phyloP scores from a whole-genome alignment of 1,140 invertebrate species.

The Catajapyx aquilonaris region DNA sequence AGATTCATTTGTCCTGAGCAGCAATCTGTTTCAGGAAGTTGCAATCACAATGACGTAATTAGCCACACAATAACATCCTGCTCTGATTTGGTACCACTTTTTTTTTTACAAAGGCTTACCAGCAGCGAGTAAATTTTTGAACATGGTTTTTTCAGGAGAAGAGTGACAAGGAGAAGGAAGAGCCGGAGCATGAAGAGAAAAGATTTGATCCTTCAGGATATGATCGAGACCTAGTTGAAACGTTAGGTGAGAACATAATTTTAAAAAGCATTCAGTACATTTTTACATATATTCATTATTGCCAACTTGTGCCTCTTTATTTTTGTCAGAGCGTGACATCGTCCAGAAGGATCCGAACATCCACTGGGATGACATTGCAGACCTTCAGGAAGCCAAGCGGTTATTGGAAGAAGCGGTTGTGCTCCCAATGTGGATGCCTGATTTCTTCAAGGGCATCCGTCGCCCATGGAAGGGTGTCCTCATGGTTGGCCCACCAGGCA shows the following conservation, averaged over 20 bases:
- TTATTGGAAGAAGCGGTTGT: constrained; percentile 94
- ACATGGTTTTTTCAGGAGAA: constrained; percentile 19
- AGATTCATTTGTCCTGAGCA: too few relatives aligned
- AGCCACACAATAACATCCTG: too few relatives aligned
- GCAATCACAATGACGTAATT: too few relatives aligned
- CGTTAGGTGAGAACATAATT: constrained; percentile 36
- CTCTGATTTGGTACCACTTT: too few relatives aligned
- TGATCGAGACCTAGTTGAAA: constrained; percentile 85
- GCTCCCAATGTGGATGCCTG: constrained; percentile 92
- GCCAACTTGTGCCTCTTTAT: neutral
- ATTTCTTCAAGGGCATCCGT: constrained; percentile 93
- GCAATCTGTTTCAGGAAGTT: too few relatives aligned
- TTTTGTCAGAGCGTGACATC: constrained; percentile 72
- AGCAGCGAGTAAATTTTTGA: constrained; percentile 5
- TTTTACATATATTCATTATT: neutral
- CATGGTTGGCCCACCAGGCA: constrained; percentile 94
- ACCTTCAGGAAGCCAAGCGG: constrained; percentile 83
- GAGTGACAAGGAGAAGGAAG: constrained; percentile 31
- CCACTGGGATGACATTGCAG: constrained; percentile 93
- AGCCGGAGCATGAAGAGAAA: constrained; percentile 39
- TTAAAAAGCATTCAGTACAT: constrained; percentile 2
- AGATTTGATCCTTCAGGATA: constrained; percentile 78
- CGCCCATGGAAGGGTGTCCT: constrained; percentile 85
- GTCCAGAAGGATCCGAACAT: constrained; percentile 95
- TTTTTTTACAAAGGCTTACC: too few relatives aligned